phyloP scores from a whole-genome alignment of 2,113 vertebrate species.

The Castor canadensis region DNA sequence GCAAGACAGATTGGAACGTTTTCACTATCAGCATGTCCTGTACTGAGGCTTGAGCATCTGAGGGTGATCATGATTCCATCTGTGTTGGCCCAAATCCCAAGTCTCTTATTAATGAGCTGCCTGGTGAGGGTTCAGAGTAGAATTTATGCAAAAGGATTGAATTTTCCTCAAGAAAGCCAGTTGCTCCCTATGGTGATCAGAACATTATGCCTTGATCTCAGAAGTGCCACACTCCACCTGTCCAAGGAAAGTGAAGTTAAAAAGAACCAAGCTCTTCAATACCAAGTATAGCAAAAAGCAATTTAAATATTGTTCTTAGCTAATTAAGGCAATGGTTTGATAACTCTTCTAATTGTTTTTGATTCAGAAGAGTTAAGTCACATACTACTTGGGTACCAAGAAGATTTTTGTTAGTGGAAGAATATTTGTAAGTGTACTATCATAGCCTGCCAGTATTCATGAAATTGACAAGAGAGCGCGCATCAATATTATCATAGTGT shows the following conservation, averaged over 20 bases:
- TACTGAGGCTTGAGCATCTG: accelerated
- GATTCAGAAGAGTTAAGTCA: background rate
- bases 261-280: background rate
- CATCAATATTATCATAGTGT: background rate
- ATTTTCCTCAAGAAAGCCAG: background rate
- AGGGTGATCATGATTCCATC: too few species aligned
- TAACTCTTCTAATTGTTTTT: background rate
- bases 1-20: background rate
- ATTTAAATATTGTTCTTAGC: background rate
- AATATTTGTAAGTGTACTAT: background rate
- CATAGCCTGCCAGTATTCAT: background rate
- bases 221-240: too few species aligned
- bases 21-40: background rate
- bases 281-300: background rate
- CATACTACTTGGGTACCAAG: background rate
- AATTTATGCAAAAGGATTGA: background rate
- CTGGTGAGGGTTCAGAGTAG: background rate
- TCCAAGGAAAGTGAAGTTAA: background rate
- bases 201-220: background rate
- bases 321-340: background rate
- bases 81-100: background rate
- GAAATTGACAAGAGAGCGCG: too few species aligned
- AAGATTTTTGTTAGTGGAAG: background rate
- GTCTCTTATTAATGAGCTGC: background rate
- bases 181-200: accelerated